Conservation (phyloP, 2,797 vertebrate species). For the Scyliorhinus canicula region DNA sequence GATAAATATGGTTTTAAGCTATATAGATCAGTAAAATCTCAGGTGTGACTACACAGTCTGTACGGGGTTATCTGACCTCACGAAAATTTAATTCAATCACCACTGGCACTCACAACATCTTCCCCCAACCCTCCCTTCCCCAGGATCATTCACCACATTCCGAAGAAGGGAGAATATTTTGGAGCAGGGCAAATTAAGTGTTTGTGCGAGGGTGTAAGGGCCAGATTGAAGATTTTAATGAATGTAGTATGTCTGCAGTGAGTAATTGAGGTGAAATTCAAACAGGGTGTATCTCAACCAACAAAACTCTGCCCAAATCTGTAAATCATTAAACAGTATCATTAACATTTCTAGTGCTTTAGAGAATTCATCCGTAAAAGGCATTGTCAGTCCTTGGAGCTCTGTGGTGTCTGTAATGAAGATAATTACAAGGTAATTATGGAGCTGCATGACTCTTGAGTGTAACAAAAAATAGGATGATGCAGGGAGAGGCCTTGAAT, state of each 20-base stretch:
- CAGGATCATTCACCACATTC: neutral
- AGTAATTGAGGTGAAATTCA: neutral
- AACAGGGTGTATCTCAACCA: neutral
- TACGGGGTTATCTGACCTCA: neutral
- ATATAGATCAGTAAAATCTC: neutral
- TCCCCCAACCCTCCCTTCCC: neutral
- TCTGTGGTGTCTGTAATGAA: slow-evolving; percentile 24
- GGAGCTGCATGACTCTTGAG: slow-evolving; percentile 14
- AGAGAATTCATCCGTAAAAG: slow-evolving; percentile 6
- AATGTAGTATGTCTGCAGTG: neutral
- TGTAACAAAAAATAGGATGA: neutral
- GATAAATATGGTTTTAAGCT: neutral
- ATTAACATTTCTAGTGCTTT: slow-evolving; percentile 19
- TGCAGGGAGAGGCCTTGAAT: neutral
- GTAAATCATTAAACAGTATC: neutral
- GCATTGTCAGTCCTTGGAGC: neutral
- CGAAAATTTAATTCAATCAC: neutral
- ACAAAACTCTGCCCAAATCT: neutral
- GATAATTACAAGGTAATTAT: slow-evolving; percentile 25
- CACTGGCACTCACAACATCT: no score
- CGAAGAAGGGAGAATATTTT: neutral
- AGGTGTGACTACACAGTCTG: neutral
- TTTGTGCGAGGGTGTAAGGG: neutral
- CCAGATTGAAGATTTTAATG: neutral
- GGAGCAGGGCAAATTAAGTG: neutral